These are phyloP conservation scores for Callinectes sapidus DNA, from an alignment of 2,888 invertebrate genomes.

Conservation along the genomic window DNA sequence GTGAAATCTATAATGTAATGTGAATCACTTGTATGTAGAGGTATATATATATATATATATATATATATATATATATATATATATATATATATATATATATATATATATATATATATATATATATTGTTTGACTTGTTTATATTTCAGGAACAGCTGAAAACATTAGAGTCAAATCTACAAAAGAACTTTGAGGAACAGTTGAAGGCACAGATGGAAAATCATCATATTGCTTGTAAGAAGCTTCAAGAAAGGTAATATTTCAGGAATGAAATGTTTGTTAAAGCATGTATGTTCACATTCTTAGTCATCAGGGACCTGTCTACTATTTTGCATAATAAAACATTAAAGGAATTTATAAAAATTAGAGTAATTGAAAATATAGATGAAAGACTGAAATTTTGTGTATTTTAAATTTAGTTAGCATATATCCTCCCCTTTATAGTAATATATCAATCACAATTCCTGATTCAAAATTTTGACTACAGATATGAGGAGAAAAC, in stretches of 20 bases:
- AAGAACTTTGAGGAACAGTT: slow-evolving; percentile 47
- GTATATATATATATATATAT: background rate
- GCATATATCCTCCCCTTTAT: no score
- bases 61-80: background rate
- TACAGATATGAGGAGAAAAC: slow-evolving; percentile 1
- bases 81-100: background rate
- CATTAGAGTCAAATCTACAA: slow-evolving; percentile 40
- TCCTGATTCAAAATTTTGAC: background rate
- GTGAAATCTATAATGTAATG: no score
- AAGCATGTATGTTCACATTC: background rate
- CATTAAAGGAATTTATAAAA: background rate
- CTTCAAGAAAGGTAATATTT: slow-evolving; percentile 43
- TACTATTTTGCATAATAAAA: background rate
- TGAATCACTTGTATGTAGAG: no score
- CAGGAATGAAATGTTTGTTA: background rate
- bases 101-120: background rate
- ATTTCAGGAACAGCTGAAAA: slow-evolving; percentile 52
- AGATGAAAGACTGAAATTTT: background rate
- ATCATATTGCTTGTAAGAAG: slow-evolving; percentile 2
- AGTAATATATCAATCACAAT: no score
- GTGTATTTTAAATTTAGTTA: background rate
- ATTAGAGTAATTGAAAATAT: background rate
- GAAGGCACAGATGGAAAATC: slow-evolving; percentile 18
- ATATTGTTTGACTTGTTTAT: background rate
- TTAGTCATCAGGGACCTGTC: background rate